Base-by-base conservation (phyloP, 2,888 invertebrate species). In the Heliconius ismenius region DNA sequence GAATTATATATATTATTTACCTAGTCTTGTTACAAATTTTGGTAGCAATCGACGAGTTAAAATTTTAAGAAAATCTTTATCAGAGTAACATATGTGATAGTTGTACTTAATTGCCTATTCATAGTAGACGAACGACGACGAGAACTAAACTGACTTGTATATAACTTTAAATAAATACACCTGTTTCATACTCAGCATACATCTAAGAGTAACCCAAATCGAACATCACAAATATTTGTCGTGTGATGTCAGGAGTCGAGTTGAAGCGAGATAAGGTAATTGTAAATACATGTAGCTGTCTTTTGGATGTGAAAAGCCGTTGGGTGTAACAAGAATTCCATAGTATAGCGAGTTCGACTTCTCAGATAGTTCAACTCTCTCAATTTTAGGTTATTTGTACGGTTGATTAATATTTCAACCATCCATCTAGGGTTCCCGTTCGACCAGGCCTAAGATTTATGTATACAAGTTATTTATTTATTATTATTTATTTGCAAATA, bases 221-320 rank as follows among this genome's bases (percentile, higher is more conserved):
- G 62, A 81, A 84, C 87, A 88, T 90, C 89, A 90, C 86, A 85
- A 90, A 92, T 91, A 89, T 89, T 91, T 90, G 92, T 91, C 86
- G 87, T 83, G 84, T 91, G 91, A 92, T 90, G 92, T 91, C 90
- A 92, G 90, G 85, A 90, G 90, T 85, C 86, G 82, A 83, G 84
- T 83, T 83, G 84, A 83, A 82, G 83, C 81, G 86, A 89, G 92
- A 92, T 92, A 92, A 91, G 89, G 89, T 93, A 92, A 92, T 92
- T 92, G 92, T 91, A 83, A 92, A 92, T 92, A 86, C 92, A 84
- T 92, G 92, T 92, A 88, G 85, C 91, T 91, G 92, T 92, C 91
- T 83, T 85, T 81, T 83, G 86, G 86, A 92, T 91, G 87, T 81
- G 85, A 84, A 84, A 81, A 78, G 82, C 82, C 81, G 83, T 81